phyloP scores from a whole-genome alignment of 1,140 invertebrate species.

The Cyclina sinensis region DNA sequence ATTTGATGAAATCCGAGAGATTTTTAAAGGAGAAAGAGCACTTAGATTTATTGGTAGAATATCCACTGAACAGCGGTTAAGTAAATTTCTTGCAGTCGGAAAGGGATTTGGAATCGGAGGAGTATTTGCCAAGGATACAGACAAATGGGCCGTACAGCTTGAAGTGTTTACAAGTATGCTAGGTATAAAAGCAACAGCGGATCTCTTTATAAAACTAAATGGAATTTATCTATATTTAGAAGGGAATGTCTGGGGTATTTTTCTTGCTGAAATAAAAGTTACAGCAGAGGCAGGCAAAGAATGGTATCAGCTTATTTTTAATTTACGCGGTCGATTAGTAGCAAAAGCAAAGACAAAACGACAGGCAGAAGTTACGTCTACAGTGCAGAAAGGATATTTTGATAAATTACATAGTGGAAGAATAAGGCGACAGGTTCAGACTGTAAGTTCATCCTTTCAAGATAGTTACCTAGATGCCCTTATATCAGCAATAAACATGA shows the following conservation, averaged over 20 bases:
- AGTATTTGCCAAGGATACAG: not conserved
- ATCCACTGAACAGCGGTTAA: not conserved
- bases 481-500: not conserved
- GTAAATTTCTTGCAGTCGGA: not conserved
- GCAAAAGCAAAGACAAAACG: not conserved
- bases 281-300: slow-evolving; percentile 5
- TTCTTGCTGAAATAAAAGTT: slow-evolving; percentile 29
- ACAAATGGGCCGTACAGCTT: not conserved
- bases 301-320: slow-evolving; percentile 37
- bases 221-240: slow-evolving; percentile 50
- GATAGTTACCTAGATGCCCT: slow-evolving; percentile 56
- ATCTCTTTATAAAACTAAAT: not conserved
- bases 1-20: slow-evolving; percentile 6
- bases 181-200: not conserved
- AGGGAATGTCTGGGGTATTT: slow-evolving; percentile 53
- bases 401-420: not conserved
- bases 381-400: not conserved
- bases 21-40: slow-evolving; percentile 18
- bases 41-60: slow-evolving; percentile 1
- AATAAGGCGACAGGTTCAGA: not conserved
- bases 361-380: not conserved
- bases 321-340: slow-evolving; percentile 24
- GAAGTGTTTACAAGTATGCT: slow-evolving; percentile 1
- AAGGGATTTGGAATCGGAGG: not conserved
- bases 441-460: slow-evolving; percentile 25